Evolutionary conservation across 2,797 vertebrate genomes (phyloP).

Genomic region (Psittacula echo): DNA sequence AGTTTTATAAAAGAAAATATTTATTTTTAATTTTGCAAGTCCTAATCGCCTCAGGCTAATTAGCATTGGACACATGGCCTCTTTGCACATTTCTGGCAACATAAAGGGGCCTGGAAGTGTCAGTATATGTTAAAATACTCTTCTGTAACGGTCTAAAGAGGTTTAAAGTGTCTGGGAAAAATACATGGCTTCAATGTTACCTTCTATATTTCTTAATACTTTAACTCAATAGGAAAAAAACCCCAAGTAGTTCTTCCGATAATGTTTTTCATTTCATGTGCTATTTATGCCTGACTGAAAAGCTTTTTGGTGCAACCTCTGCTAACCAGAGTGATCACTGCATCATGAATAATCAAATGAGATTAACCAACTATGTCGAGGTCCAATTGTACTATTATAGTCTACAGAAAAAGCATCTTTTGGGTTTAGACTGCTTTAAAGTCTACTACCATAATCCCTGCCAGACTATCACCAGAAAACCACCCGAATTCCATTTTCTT

Average conservation of each 20-base stretch:
- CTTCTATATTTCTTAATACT: not conserved
- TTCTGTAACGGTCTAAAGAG: not conserved
- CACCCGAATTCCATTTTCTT: rapidly evolving
- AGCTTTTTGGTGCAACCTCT: not conserved
- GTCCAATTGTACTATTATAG: conserved; percentile 34
- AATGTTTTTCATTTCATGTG: not conserved
- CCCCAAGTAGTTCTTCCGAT: not conserved
- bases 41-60: not conserved
- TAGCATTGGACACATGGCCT: not conserved
- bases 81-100: not conserved
- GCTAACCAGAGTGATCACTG: not conserved
- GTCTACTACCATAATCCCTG: not conserved
- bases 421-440: conserved; percentile 14
- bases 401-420: not conserved
- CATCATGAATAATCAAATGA: conserved; percentile 62
- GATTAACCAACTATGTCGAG: conserved; percentile 41
- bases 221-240: not conserved
- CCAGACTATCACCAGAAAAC: conserved; percentile 16
- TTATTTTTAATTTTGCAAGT: not conserved
- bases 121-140: not conserved
- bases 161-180: not conserved
- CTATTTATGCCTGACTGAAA: not conserved
- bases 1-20: not conserved
- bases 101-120: not conserved
- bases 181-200: not conserved